Base-by-base conservation (phyloP, 2,888 invertebrate genomes). In the Rugalucina vietnamica region DNA sequence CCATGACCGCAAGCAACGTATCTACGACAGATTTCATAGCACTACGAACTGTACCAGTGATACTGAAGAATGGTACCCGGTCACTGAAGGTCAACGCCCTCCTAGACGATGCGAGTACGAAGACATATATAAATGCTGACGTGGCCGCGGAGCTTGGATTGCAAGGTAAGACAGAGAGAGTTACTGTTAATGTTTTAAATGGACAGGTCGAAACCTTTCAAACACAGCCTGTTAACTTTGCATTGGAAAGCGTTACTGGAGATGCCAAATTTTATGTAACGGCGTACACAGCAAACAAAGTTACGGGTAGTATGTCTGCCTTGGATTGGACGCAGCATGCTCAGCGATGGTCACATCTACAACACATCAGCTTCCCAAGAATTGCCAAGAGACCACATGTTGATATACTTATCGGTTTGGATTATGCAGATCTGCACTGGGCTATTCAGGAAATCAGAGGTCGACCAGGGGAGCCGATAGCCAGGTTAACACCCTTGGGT, bases 391-490 rank as follows among this genome's bases (percentile, higher is more conserved):
- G 34, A 32, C 29, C 2, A 27, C 43, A 27, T 18, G 39, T 78
- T 32, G 78, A 78, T 39, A 10, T 78, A 1, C 50, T 78, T n/a
- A 78, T 71, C 5, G 78, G 78, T 2, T 27, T 78, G 0, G 78
- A 78, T 57, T 54, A 32, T 54, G 50, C 36, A 34, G 54, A 71
- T 24, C 34, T 78, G 18, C 72, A 78, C n/a, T 37, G 37, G 0
- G 21, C 37, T 18, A 12, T 78, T 0, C 37, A 50, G 10, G 78
- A 78, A 71, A n/a, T n/a, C n/a, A n/a, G n/a, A n/a, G n/a, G n/a
- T 71, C 54, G 39, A 57, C 29, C 29, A 18, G 72, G 57, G 1
- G 14, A 21, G 34, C 78, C 71, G 32, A 34, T 43, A 21, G 78
- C 78, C 8, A 10, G 71, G 24, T 27, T 78, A 4, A 78, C 71